Conservation (phyloP, 1,140 invertebrate species). For the Aphaenogaster floridana region DNA sequence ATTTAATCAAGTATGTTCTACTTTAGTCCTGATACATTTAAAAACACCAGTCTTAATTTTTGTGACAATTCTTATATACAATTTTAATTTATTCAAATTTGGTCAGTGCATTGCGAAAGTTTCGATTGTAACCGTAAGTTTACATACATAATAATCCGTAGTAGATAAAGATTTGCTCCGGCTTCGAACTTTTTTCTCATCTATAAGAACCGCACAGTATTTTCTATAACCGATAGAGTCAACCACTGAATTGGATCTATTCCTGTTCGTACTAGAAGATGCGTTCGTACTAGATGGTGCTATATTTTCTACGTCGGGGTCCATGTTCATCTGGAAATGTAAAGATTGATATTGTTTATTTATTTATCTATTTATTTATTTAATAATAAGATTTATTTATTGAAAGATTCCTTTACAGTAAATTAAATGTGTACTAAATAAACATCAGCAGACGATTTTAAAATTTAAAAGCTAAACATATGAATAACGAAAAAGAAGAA, state of each 20-base stretch:
- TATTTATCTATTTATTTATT: constrained; percentile 8
- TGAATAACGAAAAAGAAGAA: not conserved
- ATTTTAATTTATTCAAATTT: not conserved
- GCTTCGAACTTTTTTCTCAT: not conserved
- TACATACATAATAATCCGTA: constrained; percentile 31
- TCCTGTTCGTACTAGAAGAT: not conserved
- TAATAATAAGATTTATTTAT: not conserved
- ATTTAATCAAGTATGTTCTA: not conserved
- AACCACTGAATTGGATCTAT: constrained; percentile 36
- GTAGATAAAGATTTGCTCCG: constrained; percentile 14
- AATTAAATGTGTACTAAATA: not conserved
- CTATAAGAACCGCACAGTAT: not conserved
- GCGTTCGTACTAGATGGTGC: not conserved
- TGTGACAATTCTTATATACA: not conserved
- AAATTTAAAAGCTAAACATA: not conserved
- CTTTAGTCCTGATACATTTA: not conserved
- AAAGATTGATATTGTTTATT: not conserved
- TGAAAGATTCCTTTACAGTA: not conserved
- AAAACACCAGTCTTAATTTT: not conserved
- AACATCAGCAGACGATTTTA: not conserved
- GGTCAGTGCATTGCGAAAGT: not conserved
- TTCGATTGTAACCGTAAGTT: not conserved
- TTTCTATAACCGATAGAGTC: not conserved
- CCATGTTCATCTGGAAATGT: not conserved
- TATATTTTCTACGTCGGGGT: not conserved